phyloP scores from a whole-genome alignment of 2,797 vertebrate species.

The Acipenser ruthenus region DNA sequence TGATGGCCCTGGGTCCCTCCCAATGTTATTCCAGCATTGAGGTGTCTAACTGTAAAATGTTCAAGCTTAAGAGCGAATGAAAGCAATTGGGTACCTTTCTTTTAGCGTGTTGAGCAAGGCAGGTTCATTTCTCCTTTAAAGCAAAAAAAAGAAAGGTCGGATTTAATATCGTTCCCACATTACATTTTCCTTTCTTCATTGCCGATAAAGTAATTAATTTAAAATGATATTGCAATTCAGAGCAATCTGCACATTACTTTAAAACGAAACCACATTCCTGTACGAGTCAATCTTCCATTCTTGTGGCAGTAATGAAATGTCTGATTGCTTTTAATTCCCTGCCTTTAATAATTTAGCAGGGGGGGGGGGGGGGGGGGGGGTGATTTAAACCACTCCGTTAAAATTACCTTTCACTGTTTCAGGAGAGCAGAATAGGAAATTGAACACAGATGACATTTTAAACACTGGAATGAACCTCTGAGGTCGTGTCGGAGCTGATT shows the following conservation, averaged over 20 bases:
- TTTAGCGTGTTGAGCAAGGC: neutral
- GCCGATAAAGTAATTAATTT: conserved; percentile 11
- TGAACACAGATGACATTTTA: conserved; percentile 4
- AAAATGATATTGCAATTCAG: conserved; percentile 8
- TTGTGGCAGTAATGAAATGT: conserved; percentile 9
- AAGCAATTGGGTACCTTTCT: neutral
- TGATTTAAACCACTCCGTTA: conserved; percentile 1
- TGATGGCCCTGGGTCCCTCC: neutral
- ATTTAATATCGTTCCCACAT: neutral
- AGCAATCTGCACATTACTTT: conserved; percentile 8
- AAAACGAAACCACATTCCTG: conserved; percentile 11
- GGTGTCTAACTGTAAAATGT: neutral
- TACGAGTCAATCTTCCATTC: conserved; percentile 7
- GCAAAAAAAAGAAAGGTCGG: neutral
- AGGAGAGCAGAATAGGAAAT: neutral
- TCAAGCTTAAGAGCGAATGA: neutral
- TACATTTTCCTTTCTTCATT: neutral
- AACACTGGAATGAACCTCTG: neutral
- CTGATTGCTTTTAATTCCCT: conserved; percentile 9
- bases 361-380: too few relatives aligned
- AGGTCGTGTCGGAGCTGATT: neutral
- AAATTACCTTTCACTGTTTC: conserved; percentile 8
- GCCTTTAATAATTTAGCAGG: conserved; percentile 15
- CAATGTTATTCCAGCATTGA: neutral
- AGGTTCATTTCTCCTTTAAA: neutral